These are phyloP conservation scores for Catharus minimus DNA, from an alignment of 2,113 vertebrate species.

Conservation along the genomic window DNA sequence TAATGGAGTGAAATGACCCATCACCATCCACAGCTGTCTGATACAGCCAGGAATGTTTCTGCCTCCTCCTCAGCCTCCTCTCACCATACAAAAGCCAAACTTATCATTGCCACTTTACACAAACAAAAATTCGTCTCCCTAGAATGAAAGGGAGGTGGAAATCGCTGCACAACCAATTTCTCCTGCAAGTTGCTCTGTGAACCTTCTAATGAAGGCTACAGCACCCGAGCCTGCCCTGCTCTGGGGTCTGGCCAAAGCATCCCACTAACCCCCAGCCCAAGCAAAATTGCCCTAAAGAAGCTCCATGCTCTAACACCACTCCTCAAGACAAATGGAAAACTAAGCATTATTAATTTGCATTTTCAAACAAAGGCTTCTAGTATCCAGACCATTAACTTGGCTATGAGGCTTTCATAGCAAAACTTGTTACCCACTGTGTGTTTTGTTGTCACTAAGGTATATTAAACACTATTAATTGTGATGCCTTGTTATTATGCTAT, in stretches of 20 bases:
- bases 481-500: constrained; percentile 9
- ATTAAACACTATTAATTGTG: constrained; percentile 48
- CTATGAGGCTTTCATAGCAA: constrained; percentile 1
- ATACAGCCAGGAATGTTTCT: constrained; percentile 26
- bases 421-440: constrained; percentile 24
- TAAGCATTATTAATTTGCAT: constrained; percentile 39
- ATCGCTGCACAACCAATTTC: background rate
- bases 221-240: background rate
- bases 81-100: background rate
- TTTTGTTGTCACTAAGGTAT: constrained; percentile 34
- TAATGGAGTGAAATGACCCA: constrained; percentile 65
- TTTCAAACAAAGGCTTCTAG: constrained; percentile 54
- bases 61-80: background rate
- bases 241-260: background rate
- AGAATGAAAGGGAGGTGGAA: background rate
- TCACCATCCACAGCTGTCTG: constrained; percentile 33
- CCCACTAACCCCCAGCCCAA: background rate
- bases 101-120: background rate
- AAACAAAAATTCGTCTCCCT: background rate
- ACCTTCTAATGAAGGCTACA: background rate
- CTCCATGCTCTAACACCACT: background rate
- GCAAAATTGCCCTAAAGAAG: constrained; percentile 6
- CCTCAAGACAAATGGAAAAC: constrained; percentile 21
- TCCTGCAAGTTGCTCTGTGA: background rate
- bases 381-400: constrained; percentile 56